Evolutionary conservation across 1,140 invertebrate genomes (phyloP), one percentile per base, ranked within the genome.

Genomic region (Drosophila nebulosa): DNA sequence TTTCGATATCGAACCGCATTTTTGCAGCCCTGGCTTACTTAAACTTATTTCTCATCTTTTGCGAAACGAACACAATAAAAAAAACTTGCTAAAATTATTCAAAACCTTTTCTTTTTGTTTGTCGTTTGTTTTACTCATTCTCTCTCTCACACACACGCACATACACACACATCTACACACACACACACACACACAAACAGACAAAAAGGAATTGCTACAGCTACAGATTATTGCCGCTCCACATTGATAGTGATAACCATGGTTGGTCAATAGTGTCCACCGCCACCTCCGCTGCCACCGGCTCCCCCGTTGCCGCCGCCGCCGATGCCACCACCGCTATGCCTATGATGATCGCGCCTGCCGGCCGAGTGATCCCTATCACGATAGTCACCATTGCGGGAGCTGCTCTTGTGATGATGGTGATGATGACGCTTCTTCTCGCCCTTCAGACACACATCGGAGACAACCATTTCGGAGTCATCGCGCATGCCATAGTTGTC

Each of bases 381-480:
- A 42, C 90, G 85, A 62, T 85, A 91, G 61, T 91, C 90, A 12
- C 89, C 88, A 27, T 90, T 89, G 61, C 90, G 90, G 10, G 83
- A 90, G 74, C 84, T 90, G 71, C 86, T 90, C 69, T 90, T 91
- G 90, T 96, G 95, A 83, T 97, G 96, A 66, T 97, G 96, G 74
- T 97, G 96, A 85, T 97, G 96, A 74, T 96, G 95, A 36, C 95
- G 94, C 55, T 95, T 95, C 91, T 96, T 96, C 91, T 96, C 95
- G 24, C 94, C 90, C 85, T 91, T 91, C 22, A 91, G 59, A 18
- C 91, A 91, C 1, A 95, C 95, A 88, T 97, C 96, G 18, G 94
- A 95, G 3, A 97, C 95, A 7, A 96, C 95, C 78, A 97, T 93
- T 90, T 97, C 96, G 9, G 96, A 95, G 18, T 95, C 95, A 73